phyloP scores from a whole-genome alignment of 2,888 invertebrate genomes.

The Baronia brevicornis region DNA sequence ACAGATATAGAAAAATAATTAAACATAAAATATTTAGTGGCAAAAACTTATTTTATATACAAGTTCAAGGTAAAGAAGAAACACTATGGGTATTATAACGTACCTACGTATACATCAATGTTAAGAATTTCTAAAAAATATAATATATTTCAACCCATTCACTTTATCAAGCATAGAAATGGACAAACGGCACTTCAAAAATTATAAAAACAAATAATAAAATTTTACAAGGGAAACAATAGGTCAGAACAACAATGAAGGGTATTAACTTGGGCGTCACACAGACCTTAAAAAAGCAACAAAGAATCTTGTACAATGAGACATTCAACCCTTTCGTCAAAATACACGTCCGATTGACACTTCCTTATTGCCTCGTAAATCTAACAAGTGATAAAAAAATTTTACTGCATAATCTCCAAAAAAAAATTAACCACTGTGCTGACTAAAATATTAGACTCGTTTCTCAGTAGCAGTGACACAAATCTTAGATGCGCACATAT shows the following conservation, averaged over 20 bases:
- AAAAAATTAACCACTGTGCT: too few relatives aligned
- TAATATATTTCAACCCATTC: constrained; percentile 7
- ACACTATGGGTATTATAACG: too few relatives aligned
- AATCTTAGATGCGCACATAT: too few relatives aligned
- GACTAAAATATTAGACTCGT: too few relatives aligned
- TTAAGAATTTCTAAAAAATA: too few relatives aligned
- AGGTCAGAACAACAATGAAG: constrained; percentile 47
- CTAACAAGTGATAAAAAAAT: constrained; percentile 47
- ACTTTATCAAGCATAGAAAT: constrained; percentile 18
- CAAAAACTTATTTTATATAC: too few relatives aligned
- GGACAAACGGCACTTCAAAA: constrained; percentile 52
- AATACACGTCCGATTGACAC: constrained; percentile 58
- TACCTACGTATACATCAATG: too few relatives aligned
- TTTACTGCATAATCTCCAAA: constrained; percentile 29
- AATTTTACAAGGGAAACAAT: constrained; percentile 53
- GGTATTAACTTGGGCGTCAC: constrained; percentile 45
- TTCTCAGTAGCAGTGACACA: too few relatives aligned
- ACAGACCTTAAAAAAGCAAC: constrained; percentile 52
- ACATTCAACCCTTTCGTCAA: constrained; percentile 72
- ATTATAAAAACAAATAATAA: constrained; percentile 61
- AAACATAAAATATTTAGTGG: too few relatives aligned
- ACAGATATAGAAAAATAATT: too few relatives aligned
- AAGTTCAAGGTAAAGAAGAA: too few relatives aligned
- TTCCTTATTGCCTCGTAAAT: constrained; percentile 73
- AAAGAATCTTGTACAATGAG: constrained; percentile 51